A percentile compares a stretch with the other conserved stretches of the same genome.
Evolutionary conservation across 2,888 invertebrate genomes (phyloP).

Genomic region (Mellilla xanthometata): DNA sequence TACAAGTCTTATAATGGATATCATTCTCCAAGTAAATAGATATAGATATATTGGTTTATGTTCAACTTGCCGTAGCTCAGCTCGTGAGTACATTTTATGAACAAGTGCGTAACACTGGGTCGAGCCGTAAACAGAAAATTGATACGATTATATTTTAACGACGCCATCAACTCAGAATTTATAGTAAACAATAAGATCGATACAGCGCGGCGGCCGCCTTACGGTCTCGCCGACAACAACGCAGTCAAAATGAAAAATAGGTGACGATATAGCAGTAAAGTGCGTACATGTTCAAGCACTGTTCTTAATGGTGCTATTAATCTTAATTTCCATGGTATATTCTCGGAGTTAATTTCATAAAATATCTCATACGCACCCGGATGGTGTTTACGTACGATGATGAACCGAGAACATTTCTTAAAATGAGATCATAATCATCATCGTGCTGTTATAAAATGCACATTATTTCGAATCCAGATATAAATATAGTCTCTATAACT

Average conservation of each 20-base stretch:
- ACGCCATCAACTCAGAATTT: conserved; percentile 52
- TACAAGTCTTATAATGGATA: background rate
- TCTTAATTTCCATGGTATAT: conserved; percentile 39
- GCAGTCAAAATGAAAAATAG: conserved; percentile 56
- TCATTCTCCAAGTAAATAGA: too few relatives aligned
- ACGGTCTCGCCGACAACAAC: conserved; percentile 42
- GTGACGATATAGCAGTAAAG: conserved; percentile 57
- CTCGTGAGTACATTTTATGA: background rate
- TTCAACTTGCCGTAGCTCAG: background rate
- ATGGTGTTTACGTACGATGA: background rate
- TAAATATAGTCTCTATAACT: too few relatives aligned
- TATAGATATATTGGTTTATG: background rate
- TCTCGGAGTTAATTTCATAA: conserved; percentile 13
- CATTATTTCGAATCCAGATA: too few relatives aligned
- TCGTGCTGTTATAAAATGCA: too few relatives aligned
- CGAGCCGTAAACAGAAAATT: conserved; percentile 49
- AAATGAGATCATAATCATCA: too few relatives aligned
- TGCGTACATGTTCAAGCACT: conserved; percentile 53
- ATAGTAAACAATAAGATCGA: conserved; percentile 52
- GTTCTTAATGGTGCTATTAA: conserved; percentile 61
- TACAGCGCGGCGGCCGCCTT: conserved; percentile 40
- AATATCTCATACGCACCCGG: conserved; percentile 10
- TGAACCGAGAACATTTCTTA: background rate
- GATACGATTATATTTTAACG: conserved; percentile 49
- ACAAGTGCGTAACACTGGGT: conserved; percentile 49